Percentiles rank a stretch among this genome's conserved stretches.
Evolutionary conservation across 1,140 invertebrate species (phyloP).

Genomic region (Anastatus disparis): DNA sequence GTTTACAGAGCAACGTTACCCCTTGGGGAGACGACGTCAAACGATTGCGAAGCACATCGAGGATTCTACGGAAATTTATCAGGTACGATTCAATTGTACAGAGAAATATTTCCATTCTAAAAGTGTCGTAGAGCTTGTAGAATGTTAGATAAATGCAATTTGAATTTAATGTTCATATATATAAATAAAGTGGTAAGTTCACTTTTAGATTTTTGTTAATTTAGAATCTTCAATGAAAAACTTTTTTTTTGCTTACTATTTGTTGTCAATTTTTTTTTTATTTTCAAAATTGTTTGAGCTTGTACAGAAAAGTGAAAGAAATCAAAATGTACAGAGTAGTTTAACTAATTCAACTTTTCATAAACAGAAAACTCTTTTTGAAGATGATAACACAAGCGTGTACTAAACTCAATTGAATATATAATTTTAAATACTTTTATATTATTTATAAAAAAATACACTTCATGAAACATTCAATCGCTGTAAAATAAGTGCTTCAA

Average conservation of each 20-base stretch:
- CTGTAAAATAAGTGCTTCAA: no score
- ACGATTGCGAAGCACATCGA: constrained; percentile 66
- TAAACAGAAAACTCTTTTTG: no score
- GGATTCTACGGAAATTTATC: constrained; percentile 62
- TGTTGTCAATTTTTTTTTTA: neutral
- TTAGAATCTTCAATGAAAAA: neutral
- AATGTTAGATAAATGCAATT: constrained; percentile 5
- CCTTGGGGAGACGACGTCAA: constrained; percentile 72
- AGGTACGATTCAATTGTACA: constrained; percentile 53
- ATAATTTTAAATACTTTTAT: no score
- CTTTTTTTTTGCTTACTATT: neutral
- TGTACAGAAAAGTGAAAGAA: neutral
- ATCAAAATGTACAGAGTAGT: no score
- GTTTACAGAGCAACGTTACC: constrained; percentile 80
- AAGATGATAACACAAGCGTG: no score
- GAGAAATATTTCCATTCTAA: constrained; percentile 3
- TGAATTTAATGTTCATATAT: neutral
- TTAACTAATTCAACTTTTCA: no score
- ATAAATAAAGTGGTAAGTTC: constrained; percentile 2
- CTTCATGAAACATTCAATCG: no score
- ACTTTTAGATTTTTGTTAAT: neutral
- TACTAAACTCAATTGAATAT: no score
- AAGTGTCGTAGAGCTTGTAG: constrained; percentile 29
- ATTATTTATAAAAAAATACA: no score
- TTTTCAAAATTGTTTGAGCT: constrained; percentile 3